Conservation (phyloP, 53 echinoderm and acorn worm species). For the Echinometra lucunter region DNA sequence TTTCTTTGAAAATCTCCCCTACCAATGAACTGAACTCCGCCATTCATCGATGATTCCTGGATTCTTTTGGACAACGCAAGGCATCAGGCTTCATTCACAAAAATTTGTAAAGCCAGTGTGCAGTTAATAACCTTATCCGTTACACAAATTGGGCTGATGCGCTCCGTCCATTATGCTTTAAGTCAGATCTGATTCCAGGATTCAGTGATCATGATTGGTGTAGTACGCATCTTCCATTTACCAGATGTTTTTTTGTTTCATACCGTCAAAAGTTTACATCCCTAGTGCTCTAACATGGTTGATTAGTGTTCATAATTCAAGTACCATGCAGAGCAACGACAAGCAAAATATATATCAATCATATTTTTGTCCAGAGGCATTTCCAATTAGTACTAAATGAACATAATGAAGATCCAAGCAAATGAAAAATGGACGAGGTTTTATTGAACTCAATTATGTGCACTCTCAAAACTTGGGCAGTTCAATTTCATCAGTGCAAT, state of each 20-base stretch:
- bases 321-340: not conserved
- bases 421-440: not conserved
- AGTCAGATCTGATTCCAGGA: not conserved
- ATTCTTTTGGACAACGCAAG: no score
- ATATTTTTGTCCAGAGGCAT: conserved; percentile 2
- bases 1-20: not conserved
- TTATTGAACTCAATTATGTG: not conserved
- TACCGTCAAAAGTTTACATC: not conserved
- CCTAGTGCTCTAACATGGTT: not conserved
- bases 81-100: not conserved
- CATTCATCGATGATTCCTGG: not conserved
- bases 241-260: not conserved
- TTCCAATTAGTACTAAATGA: not conserved
- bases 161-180: not conserved
- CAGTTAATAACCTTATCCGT: not conserved
- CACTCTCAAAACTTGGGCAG: not conserved
- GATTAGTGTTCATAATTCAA: not conserved
- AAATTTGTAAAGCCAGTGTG: not conserved
- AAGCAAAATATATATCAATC: not conserved
- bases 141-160: not conserved
- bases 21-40: not conserved
- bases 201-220: not conserved
- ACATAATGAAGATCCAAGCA: not conserved
- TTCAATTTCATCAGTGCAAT: not conserved
- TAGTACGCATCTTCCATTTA: not conserved